Evolutionary conservation across 2,797 vertebrate genomes (phyloP).

Genomic region (Pangasius macronema): DNA sequence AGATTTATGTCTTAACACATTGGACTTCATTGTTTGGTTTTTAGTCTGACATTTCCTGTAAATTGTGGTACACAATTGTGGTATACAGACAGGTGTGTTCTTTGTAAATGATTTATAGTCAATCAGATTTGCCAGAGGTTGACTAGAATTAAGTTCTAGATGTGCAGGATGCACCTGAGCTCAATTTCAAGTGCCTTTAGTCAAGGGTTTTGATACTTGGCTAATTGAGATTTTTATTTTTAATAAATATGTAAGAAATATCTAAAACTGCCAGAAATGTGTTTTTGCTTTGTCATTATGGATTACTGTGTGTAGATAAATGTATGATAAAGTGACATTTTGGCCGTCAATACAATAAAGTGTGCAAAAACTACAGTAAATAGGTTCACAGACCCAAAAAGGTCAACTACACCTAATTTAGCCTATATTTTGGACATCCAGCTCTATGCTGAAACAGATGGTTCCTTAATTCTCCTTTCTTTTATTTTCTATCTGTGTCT

Average conservation of each 20-base stretch:
- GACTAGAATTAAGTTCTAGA: neutral
- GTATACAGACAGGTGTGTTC: neutral
- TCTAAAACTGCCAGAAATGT: neutral
- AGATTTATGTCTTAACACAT: neutral
- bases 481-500: constrained; percentile 1
- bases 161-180: neutral
- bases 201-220: neutral
- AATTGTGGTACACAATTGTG: neutral
- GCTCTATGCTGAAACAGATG: neutral
- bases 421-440: neutral
- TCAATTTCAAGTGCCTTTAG: neutral
- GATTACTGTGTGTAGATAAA: neutral
- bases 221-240: neutral
- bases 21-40: neutral
- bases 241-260: neutral
- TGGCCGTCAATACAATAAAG: neutral
- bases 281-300: neutral
- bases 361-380: neutral
- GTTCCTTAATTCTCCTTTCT: neutral
- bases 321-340: neutral
- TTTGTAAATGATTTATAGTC: neutral
- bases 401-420: neutral
- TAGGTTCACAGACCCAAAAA: neutral
- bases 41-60: neutral
- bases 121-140: neutral